Evolutionary conservation across 1,140 invertebrate species (phyloP), one percentile per base, ranked within the genome.

Genomic region (Phortica variegata): DNA sequence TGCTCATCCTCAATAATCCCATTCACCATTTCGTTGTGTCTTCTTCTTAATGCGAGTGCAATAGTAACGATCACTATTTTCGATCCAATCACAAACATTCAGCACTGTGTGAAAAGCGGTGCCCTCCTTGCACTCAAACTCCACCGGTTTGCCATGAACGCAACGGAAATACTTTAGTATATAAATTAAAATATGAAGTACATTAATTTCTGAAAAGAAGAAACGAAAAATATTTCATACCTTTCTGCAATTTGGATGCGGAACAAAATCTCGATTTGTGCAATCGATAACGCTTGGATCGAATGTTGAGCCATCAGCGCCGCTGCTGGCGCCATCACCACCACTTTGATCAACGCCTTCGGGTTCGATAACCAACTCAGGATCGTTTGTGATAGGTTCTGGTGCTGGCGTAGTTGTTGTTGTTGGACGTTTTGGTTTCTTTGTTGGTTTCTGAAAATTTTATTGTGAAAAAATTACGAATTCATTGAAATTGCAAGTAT

Each of bases 61-160:
- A 31, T 75, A 74, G 38, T 73, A 75, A 33, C 86, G 81, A 65
- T 87, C 80, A 18, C 83, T 83, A 60, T 86, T 87, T 29, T 82
- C 80, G 4, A 88, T 86, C 89, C 89, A 91, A 74, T 90, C 88
- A 66, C 90, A 91, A 13, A 88, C 82, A 46, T 82, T 82, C 20
- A 79, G 80, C 12, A 79, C 69, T 0, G 79, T 79, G 56, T 91
- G 87, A 78, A 87, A 92, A n/a, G 88, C 81, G 0, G 87, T 86
- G 17, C 87, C 87, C 2, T 82, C 77, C 51, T 83, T 81, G 61
- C 89, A 91, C 15, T 80, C 77, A 61, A 88, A 89, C 58, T 84
- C 81, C n/a, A 85, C 76, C 5, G 84, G 82, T 61, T 85, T 84
- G 16, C 86, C 87, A 65, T 90, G 84, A 5, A 87, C 85, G 62